Base-by-base conservation (phyloP, 1,140 invertebrate genomes). In the Contarinia nasturtii region DNA sequence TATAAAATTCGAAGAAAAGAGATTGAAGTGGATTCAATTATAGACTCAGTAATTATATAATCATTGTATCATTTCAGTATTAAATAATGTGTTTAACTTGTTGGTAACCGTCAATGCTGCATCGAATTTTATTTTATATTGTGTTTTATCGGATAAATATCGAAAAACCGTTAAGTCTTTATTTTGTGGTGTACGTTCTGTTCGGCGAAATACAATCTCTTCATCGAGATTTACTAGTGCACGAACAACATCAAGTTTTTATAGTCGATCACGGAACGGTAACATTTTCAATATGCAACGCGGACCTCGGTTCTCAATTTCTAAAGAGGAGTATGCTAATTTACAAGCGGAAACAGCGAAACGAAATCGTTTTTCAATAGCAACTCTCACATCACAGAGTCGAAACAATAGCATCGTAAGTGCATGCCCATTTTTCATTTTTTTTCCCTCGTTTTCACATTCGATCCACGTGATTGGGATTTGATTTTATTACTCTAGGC, bases 61-160 rank as follows among this genome's bases (percentile, higher is more conserved):
- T 8, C 8, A n/a, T 36, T n/a, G 37, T 15, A 4, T 15, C 14
- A 40, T 40, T 40, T 40, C 37, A 40, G 37, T n/a, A n/a, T 15
- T 43, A 20, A 43, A 43, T 8, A 85, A 84, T 62, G 72, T 85
- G 20, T 80, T 74, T 59, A 86, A 86, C 60, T 66, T 83, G 18
- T 62, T 86, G 17, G 67, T 78, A 7, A 72, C 75, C 27, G 63
- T 84, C 33, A 85, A 85, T 64, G 76, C 82, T 2, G 70, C 76
- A 12, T 70, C 68, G 2, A 86, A 86, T 64, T 86, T 86, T 62
- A 66, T 86, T 44, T 64, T 86, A 33, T 86, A 86, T 60, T 84
- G 80, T 49, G 75, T 77, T 20, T 71, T 86, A 53, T 82, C 79
- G 51, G 77, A 79, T 56, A 79, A 79, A 53, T 86, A 84, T 65